Evolutionary conservation across 2,888 invertebrate genomes (phyloP).

Genomic region (Diarsia mendica): DNA sequence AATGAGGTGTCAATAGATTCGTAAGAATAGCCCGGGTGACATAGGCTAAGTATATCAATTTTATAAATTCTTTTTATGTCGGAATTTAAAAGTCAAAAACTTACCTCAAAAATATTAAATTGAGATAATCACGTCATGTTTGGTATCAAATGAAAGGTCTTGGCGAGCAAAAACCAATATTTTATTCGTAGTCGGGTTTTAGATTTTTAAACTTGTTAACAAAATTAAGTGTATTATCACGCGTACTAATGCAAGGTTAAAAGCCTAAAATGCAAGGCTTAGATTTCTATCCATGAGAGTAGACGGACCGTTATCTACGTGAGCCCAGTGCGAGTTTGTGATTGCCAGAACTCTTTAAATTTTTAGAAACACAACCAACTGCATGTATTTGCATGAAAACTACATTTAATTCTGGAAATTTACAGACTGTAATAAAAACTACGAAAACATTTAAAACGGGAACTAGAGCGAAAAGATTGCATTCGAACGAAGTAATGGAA

Average conservation of each 20-base stretch:
- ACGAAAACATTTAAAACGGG: constrained; percentile 8
- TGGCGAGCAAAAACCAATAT: too few species aligned
- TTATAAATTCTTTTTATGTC: too few species aligned
- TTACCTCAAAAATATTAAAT: too few species aligned
- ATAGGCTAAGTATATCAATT: too few species aligned
- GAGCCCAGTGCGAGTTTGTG: neutral
- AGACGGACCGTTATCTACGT: neutral
- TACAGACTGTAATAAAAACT: neutral
- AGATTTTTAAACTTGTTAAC: too few species aligned
- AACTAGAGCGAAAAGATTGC: constrained; percentile 30
- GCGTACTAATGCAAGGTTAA: neutral
- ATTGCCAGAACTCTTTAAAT: neutral
- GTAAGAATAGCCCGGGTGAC: too few species aligned
- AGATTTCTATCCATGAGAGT: neutral
- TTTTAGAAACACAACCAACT: neutral
- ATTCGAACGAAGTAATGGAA: constrained; percentile 1
- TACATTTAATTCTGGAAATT: neutral
- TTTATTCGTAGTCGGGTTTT: too few species aligned
- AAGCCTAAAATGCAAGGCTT: neutral
- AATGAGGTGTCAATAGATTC: too few species aligned
- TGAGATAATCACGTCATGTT: too few species aligned
- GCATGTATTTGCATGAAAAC: neutral
- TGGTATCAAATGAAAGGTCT: too few species aligned
- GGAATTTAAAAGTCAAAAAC: too few species aligned
- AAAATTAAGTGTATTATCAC: too few species aligned